phyloP scores from a whole-genome alignment of 2,113 vertebrate genomes.

The Tiliqua scincoides region DNA sequence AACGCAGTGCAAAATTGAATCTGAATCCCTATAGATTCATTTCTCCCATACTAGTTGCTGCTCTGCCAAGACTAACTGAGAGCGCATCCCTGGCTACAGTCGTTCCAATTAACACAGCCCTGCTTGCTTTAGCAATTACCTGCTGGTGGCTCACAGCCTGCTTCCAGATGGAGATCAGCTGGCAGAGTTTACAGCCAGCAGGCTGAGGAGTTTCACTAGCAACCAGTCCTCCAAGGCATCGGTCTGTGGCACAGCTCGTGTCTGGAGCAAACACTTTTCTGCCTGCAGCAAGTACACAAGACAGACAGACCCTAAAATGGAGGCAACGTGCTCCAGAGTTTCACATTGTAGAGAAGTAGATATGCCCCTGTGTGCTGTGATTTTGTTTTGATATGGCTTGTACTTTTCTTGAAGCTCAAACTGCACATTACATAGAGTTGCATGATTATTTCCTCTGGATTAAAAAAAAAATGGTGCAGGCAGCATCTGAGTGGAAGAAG shows the following conservation, averaged over 20 bases:
- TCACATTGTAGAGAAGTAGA: neutral
- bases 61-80: conserved; percentile 49
- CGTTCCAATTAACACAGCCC: conserved; percentile 57
- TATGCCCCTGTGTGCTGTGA: neutral
- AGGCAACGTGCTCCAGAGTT: neutral
- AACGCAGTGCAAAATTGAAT: neutral
- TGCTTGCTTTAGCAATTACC: conserved; percentile 67
- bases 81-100: conserved; percentile 40
- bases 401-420: neutral
- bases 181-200: conserved; percentile 35
- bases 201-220: conserved; percentile 5
- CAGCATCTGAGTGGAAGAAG: neutral
- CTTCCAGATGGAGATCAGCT: conserved; percentile 52
- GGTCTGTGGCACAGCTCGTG: neutral
- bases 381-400: neutral
- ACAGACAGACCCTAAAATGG: neutral
- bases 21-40: neutral
- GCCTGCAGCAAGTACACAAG: neutral
- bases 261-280: neutral
- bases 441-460: neutral
- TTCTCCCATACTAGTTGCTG: neutral
- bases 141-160: conserved; percentile 17
- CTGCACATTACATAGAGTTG: neutral
- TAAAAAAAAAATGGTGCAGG: neutral
- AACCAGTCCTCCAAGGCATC: conserved; percentile 3